Percentiles rank a stretch among this genome's conserved stretches.
Conservation (phyloP, 2,888 invertebrate species). For the Mesopsocus fuscifrons region DNA sequence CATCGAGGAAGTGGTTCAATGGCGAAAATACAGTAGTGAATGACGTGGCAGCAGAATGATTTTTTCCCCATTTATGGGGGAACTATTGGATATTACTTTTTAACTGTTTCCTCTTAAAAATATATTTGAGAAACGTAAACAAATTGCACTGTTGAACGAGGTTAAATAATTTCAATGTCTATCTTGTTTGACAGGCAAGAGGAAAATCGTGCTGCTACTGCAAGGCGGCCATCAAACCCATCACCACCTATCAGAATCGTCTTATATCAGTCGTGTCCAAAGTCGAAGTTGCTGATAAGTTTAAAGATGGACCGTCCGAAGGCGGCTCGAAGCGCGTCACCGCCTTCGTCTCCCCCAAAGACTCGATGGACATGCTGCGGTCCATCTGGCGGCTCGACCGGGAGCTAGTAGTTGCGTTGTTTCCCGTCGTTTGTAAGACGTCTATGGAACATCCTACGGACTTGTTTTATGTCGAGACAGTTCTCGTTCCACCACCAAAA, state of each 20-base stretch:
- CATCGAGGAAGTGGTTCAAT: no score
- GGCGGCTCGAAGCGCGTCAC: constrained; percentile 15
- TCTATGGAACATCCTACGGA: constrained; percentile 46
- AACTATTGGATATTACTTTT: no score
- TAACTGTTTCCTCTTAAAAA: no score
- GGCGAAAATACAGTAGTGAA: no score
- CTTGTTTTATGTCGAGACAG: constrained; percentile 62
- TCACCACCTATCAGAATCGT: constrained; percentile 38
- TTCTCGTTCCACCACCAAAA: constrained; percentile 74
- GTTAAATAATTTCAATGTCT: no score
- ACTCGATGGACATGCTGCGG: constrained; percentile 43
- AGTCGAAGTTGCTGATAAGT: constrained; percentile 19
- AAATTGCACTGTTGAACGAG: no score
- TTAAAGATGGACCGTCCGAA: constrained; percentile 7
- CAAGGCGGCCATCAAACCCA: constrained; percentile 29
- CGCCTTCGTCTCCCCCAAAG: constrained; percentile 38
- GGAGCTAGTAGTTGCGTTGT: constrained; percentile 44
- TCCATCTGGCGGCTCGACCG: constrained; percentile 51
- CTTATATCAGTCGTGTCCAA: constrained; percentile 30
- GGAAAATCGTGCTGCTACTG: constrained; percentile 36
- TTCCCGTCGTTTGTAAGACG: constrained; percentile 41
- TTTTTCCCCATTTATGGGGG: no score
- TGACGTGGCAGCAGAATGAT: no score
- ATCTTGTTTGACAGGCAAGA: constrained; percentile 24
- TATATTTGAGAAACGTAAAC: no score